Evolutionary conservation across 2,113 vertebrate species (phyloP), one percentile per base, ranked within the genome.

Genomic region (Mohoua ochrocephala): DNA sequence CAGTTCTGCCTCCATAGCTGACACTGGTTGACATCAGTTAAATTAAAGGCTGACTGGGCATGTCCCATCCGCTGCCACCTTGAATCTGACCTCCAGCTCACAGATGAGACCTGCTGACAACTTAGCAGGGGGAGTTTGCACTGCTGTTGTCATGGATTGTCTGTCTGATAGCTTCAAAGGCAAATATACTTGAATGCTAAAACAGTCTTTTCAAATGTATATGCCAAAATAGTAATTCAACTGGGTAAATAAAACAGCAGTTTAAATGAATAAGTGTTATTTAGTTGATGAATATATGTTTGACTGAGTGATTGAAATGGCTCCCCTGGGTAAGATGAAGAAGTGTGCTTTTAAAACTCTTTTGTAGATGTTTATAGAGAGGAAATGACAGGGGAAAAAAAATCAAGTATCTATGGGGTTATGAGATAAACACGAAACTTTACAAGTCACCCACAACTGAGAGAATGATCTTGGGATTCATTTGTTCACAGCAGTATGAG

Each of bases 231-330:
- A 97, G 95, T 94, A 91, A 97, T 97, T 97, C 84, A 87, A 22
- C 96, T 93, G 93, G 63, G 95, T 97, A 96, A 97, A 97, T 96
- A 97, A 96, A 67, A 80, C 80, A 82, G 77, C 64, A 84, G 86
- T 92, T 91, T 96, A 97, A 97, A 96, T 96, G 87, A 97, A 57
- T 96, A 95, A 95, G 95, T 94, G 95, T 95, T 96, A 89, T 97
- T 97, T 97, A 91, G 95, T 92, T 91, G 94, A 95, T 95, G 97
- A 97, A 96, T 97, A 81, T 74, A 88, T 90, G 91, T 97, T 95
- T 95, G 95, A 95, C 89, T 92, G 92, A 95, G 81, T 42, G 27
- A 95, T 91, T 91, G 94, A 94, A 96, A 96, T 94, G 77, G 61
- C 69, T 97, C 97, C 91, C 94, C 74, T 95, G 94, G 95, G 90